A percentile compares a stretch with the other conserved stretches of the same genome.
Evolutionary conservation across 2,113 vertebrate genomes (phyloP).

Genomic region (Ifrita kowaldi): DNA sequence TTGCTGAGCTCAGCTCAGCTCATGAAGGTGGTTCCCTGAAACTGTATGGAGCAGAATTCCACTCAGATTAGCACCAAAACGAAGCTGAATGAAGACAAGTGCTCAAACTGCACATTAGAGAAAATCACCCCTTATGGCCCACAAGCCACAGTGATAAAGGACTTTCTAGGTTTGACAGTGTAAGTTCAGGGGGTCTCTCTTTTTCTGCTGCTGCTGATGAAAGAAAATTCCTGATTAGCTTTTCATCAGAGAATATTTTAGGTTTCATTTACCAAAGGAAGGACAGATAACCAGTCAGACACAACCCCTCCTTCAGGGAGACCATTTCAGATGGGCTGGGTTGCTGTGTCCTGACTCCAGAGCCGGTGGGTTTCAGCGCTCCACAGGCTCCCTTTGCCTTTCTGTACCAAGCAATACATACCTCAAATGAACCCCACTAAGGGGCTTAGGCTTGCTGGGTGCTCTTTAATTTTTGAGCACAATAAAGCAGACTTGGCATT

Average conservation of each 20-base stretch:
- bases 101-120: background rate
- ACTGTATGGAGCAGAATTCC: background rate
- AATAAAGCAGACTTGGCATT: background rate
- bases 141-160: background rate
- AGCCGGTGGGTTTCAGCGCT: background rate
- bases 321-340: background rate
- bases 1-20: background rate
- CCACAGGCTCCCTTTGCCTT: background rate
- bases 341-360: background rate
- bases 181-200: background rate
- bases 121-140: background rate
- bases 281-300: background rate
- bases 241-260: background rate
- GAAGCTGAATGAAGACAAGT: background rate
- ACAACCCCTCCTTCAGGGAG: background rate
- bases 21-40: background rate
- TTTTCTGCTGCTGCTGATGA: background rate
- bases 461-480: background rate
- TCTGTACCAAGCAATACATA: rapidly evolving
- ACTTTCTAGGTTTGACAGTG: background rate
- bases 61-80: background rate
- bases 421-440: background rate
- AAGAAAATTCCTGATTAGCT: background rate
- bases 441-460: background rate
- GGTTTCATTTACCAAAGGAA: background rate